These are phyloP conservation scores for Trinectes maculatus DNA, from an alignment of 2,113 vertebrate genomes.

Conservation along the genomic window DNA sequence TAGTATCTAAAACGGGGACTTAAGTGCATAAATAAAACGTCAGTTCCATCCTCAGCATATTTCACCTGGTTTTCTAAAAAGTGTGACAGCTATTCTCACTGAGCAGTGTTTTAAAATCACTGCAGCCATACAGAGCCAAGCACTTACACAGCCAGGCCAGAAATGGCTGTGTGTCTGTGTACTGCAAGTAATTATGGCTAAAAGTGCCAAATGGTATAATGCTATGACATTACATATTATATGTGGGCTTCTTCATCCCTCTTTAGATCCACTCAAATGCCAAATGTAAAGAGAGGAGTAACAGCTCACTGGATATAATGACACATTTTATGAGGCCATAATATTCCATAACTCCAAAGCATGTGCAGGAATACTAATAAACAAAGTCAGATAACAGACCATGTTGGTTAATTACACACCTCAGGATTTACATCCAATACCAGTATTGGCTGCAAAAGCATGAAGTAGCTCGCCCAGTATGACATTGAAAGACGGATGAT, in stretches of 20 bases:
- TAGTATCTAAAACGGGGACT: constrained; percentile 2
- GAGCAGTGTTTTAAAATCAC: constrained; percentile 21
- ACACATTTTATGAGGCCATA: constrained; percentile 17
- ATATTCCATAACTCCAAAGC: constrained; percentile 21
- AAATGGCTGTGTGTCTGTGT: constrained; percentile 28
- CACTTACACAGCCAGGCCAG: constrained; percentile 15
- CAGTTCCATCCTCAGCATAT: neutral
- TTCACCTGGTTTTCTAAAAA: constrained; percentile 12
- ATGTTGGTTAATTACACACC: neutral
- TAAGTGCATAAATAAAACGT: constrained; percentile 15
- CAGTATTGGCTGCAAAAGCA: neutral
- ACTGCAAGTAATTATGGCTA: constrained; percentile 32
- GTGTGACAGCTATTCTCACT: neutral
- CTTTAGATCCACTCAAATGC: constrained; percentile 26
- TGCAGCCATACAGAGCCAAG: constrained; percentile 2
- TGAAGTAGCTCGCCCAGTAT: neutral
- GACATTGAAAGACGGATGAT: neutral
- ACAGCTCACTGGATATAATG: constrained; percentile 20
- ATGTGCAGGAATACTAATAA: constrained; percentile 18
- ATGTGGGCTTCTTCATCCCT: constrained; percentile 2
- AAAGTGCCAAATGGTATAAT: constrained; percentile 39
- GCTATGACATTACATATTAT: constrained; percentile 18
- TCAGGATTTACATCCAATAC: neutral
- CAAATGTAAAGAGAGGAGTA: constrained; percentile 27
- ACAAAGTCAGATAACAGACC: neutral